phyloP scores from a whole-genome alignment of 2,797 vertebrate genomes.

The Chromis chromis region DNA sequence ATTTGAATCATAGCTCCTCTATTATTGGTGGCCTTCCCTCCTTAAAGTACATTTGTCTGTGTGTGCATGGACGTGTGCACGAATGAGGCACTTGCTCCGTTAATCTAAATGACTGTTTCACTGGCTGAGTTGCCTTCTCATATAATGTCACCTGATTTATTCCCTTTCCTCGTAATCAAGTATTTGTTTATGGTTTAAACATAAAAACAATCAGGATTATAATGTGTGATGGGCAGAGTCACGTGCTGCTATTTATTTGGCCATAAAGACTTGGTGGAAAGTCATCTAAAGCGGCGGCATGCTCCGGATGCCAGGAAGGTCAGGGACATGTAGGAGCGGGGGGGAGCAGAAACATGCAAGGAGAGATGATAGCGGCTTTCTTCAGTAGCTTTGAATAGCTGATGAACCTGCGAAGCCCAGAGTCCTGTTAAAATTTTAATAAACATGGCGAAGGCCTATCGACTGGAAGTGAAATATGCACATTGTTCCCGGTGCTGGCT shows the following conservation, averaged over 20 bases:
- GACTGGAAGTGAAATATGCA: slow-evolving; percentile 88
- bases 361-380: slow-evolving; percentile 77
- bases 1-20: slow-evolving; percentile 34
- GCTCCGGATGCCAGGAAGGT: slow-evolving; percentile 79
- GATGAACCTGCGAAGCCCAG: slow-evolving; percentile 86
- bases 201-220: slow-evolving; percentile 87
- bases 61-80: slow-evolving; percentile 31
- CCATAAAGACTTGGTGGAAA: slow-evolving; percentile 83
- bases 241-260: slow-evolving; percentile 85
- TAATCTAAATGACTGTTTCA: slow-evolving; percentile 81
- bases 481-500: slow-evolving; percentile 80
- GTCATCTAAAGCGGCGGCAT: slow-evolving; percentile 74
- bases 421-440: slow-evolving; percentile 90
- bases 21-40: slow-evolving; percentile 28
- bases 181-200: slow-evolving; percentile 87
- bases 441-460: slow-evolving; percentile 86
- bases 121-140: slow-evolving; percentile 64
- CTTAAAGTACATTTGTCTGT: slow-evolving; percentile 26
- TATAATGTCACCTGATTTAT: slow-evolving; percentile 82
- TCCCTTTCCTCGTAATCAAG: slow-evolving; percentile 83
- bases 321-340: slow-evolving; percentile 59
- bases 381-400: slow-evolving; percentile 86
- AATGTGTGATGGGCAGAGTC: slow-evolving; percentile 83
- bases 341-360: slow-evolving; percentile 44
- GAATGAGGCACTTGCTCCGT: slow-evolving; percentile 64